Conservation (phyloP, 2,113 vertebrate genomes). For the Brachypteracias leptosomus region DNA sequence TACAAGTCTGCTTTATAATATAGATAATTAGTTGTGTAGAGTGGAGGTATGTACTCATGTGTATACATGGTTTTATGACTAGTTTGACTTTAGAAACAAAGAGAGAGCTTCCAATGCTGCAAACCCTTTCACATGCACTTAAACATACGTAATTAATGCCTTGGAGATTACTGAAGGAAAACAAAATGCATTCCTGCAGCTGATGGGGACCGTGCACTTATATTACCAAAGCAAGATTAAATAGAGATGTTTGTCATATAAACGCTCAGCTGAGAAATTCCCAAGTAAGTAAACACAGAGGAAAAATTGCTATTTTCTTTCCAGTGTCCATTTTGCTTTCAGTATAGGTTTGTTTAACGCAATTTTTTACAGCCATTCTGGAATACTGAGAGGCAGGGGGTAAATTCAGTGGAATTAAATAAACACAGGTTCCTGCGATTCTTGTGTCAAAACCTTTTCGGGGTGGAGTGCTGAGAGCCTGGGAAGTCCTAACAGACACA, state of each 20-base stretch:
- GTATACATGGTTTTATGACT: rapidly evolving
- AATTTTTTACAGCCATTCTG: background rate
- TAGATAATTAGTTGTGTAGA: background rate
- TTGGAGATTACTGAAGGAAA: background rate
- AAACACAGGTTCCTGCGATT: background rate
- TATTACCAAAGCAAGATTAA: background rate
- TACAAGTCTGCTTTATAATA: background rate
- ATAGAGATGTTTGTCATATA: background rate
- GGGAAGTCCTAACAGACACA: background rate
- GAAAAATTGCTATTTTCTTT: background rate
- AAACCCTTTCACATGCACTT: background rate
- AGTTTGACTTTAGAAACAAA: background rate
- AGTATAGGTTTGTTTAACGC: background rate
- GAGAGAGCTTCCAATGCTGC: background rate
- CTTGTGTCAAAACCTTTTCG: background rate
- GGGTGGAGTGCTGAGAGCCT: background rate
- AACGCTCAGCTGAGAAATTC: background rate
- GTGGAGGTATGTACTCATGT: background rate
- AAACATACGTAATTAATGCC: background rate
- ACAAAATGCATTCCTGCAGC: background rate
- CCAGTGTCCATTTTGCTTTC: background rate
- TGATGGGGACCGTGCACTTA: background rate
- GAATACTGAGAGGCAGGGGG: background rate
- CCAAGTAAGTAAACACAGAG: background rate
- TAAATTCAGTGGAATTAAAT: background rate